Conservation (phyloP, 2,888 invertebrate genomes). For the Steromphala cineraria region DNA sequence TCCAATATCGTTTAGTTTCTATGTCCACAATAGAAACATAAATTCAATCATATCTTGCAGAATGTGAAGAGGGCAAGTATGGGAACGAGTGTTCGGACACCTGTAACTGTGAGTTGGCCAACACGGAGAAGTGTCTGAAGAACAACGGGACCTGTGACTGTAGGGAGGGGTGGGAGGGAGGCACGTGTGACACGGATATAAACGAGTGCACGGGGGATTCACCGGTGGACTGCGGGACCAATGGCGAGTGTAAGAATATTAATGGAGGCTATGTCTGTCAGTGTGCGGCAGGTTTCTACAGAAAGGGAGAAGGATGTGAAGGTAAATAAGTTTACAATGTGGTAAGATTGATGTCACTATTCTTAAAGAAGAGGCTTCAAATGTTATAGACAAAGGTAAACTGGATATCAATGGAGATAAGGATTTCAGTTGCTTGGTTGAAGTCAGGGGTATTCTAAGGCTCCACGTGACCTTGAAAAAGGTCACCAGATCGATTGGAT, state of each 20-base stretch:
- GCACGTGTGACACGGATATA: slow-evolving; percentile 3
- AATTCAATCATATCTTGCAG: not conserved
- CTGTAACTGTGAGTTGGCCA: not conserved
- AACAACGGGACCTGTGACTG: not conserved
- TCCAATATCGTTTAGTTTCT: too few species aligned
- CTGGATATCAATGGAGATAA: too few species aligned
- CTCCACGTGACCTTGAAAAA: too few species aligned
- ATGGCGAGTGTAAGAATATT: slow-evolving; percentile 20
- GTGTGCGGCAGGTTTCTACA: slow-evolving; percentile 14
- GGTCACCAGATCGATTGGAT: too few species aligned
- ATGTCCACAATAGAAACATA: too few species aligned
- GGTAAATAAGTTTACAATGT: not conserved
- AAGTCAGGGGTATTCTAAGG: too few species aligned
- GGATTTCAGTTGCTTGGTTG: too few species aligned
- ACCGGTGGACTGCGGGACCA: not conserved
- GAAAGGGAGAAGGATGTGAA: not conserved
- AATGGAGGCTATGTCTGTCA: slow-evolving; percentile 17
- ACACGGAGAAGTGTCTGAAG: not conserved
- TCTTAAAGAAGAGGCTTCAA: too few species aligned
- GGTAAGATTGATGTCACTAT: too few species aligned
- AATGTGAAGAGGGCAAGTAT: not conserved
- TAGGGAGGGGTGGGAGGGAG: not conserved
- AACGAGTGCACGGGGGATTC: not conserved
- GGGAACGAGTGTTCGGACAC: not conserved
- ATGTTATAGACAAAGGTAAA: too few species aligned